A percentile compares a stretch with the other conserved stretches of the same genome.
Conservation (phyloP, 2,797 vertebrate species). For the Rhynchonycteris naso region DNA sequence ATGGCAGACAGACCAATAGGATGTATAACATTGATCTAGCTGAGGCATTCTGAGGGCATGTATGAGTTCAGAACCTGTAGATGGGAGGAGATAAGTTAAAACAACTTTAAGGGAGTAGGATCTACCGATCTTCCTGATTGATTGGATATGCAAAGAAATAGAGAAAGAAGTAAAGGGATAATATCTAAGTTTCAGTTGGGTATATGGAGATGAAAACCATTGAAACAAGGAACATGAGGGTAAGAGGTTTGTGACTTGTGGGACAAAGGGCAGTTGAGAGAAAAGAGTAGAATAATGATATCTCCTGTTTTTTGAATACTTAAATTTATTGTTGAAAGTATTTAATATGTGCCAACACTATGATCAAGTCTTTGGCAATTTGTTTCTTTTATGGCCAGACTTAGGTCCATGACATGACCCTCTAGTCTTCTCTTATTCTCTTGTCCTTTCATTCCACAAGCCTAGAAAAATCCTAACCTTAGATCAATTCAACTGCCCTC, state of each 20-base stretch:
- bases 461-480: not conserved
- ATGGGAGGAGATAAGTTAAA: not conserved
- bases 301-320: not conserved
- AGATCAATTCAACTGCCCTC: not conserved
- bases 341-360: not conserved
- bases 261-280: not conserved
- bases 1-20: not conserved
- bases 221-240: not conserved
- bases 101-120: not conserved
- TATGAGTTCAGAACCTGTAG: not conserved
- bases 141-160: not conserved
- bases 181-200: not conserved
- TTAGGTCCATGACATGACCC: not conserved
- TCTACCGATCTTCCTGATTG: not conserved
- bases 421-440: not conserved
- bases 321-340: conserved; percentile 12
- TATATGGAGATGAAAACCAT: not conserved
- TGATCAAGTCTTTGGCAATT: not conserved
- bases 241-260: not conserved
- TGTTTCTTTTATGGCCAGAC: not conserved
- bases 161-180: not conserved
- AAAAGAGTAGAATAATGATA: not conserved
- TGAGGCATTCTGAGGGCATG: not conserved
- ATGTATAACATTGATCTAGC: not conserved
- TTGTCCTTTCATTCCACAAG: conserved; percentile 8